Evolutionary conservation across 2,797 vertebrate species (phyloP).

Genomic region (Halcyon chelicuti): DNA sequence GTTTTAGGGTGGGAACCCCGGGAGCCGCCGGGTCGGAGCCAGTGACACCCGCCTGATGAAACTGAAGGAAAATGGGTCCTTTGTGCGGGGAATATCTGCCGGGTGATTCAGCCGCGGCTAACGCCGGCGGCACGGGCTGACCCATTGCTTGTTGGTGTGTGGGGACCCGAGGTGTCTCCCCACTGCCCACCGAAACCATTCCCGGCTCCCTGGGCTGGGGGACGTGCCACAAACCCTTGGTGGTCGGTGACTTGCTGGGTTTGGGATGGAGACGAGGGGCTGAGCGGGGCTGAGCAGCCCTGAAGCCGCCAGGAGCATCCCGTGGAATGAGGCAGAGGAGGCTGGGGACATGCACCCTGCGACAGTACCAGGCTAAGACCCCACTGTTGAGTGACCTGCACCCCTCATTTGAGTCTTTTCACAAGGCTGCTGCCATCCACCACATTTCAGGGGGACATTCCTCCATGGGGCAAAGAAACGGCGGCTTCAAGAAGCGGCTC

Average conservation of each 20-base stretch:
- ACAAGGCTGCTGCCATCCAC: neutral
- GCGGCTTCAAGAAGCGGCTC: slow-evolving; percentile 15
- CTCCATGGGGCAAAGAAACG: neutral
- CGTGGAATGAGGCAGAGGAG: accelerated
- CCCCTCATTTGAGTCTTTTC: neutral
- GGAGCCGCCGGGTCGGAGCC: slow-evolving; percentile 44
- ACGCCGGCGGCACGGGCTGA: neutral
- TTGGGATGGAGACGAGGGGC: accelerated
- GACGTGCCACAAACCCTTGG: accelerated
- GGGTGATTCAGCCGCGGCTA: slow-evolving; percentile 74
- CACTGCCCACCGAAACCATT: accelerated
- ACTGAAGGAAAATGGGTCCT: slow-evolving; percentile 58
- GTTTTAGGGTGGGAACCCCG: neutral
- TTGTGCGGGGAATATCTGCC: slow-evolving; percentile 73
- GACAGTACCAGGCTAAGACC: accelerated
- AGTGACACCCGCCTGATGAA: neutral
- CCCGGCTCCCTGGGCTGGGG: accelerated
- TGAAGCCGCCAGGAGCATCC: neutral
- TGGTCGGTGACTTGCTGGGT: accelerated
- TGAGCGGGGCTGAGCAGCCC: neutral
- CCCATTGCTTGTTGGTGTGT: neutral
- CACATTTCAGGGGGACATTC: slow-evolving; percentile 24
- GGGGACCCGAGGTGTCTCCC: neutral
- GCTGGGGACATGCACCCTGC: accelerated
- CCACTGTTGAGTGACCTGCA: accelerated